Base-by-base conservation (phyloP, 2,797 vertebrate species). In the Acropternis orthonyx region DNA sequence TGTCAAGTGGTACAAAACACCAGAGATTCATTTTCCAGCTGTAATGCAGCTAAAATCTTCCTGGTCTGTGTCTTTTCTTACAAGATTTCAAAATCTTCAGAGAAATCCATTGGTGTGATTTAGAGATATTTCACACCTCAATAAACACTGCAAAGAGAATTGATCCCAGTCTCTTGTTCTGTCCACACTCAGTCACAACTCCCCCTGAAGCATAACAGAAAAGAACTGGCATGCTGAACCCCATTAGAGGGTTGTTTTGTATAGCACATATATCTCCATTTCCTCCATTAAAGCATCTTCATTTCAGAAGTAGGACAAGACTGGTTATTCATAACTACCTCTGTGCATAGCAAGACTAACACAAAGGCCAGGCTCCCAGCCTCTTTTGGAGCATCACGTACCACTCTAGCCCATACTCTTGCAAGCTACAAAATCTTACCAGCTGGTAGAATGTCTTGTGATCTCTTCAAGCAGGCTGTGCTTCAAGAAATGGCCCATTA, bases 211-310 rank as follows among this genome's bases (percentile, higher is more conserved):
- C 11, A 4, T 7, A 76, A 79, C 7, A 71, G 23, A 67, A 68
- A 78, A 66, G n/a, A 68, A 55, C 19, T 7, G 74, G 90, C 37
- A 30, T 32, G 66, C 37, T 43, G 41, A 88, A 37, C 15, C 37
- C 21, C 0, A 0, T 27, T 61, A 41, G 71, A 75, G 46, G 34
- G 59, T 1, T 67, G 44, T 34, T 75, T 14, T 16, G 27, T 21
- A 32, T 1, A 68, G 44, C 46, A 37, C 0, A 1, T 30, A 8
- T 14, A 5, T 46, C 49, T 55, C 2, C 0, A 6, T 49, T 80
- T 51, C 52, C 61, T 84, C 44, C 20, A 37, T 26, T 58, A 43
- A 49, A 8, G n/a, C 11, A 27, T 5, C 44, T 28, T 55, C 51
- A 69, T 52, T 79, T 74, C 87, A 80, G 41, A 12, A 89, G 49